Evolutionary conservation across 1,140 invertebrate genomes (phyloP).

Genomic region (Pectinophora gossypiella): DNA sequence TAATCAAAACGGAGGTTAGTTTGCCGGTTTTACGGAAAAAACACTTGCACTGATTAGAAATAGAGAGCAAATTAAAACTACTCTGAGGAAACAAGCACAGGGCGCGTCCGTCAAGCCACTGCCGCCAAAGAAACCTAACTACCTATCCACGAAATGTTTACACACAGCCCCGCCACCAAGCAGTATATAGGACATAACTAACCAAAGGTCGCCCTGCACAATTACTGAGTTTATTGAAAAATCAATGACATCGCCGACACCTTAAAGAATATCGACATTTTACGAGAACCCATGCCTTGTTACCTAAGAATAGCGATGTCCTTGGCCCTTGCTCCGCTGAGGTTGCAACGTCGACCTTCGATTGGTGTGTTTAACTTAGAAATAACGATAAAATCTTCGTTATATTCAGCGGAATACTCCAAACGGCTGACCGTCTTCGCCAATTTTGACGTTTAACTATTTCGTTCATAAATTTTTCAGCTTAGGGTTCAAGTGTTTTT

Average conservation of each 20-base stretch:
- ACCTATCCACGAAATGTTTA: not conserved
- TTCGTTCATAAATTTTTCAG: no score
- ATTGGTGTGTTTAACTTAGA: slow-evolving; percentile 21
- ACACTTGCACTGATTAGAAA: not conserved
- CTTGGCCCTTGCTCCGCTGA: slow-evolving; percentile 24
- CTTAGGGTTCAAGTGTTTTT: no score
- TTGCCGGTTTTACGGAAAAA: not conserved
- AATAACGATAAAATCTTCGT: slow-evolving; percentile 1
- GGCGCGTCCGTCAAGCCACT: not conserved
- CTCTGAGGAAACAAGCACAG: not conserved
- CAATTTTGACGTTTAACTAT: no score
- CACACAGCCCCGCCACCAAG: not conserved
- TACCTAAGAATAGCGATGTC: slow-evolving; percentile 10
- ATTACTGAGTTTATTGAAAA: slow-evolving; percentile 36
- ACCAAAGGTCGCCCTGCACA: slow-evolving; percentile 6
- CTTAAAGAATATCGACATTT: slow-evolving; percentile 6
- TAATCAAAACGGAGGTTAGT: not conserved
- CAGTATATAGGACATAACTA: slow-evolving; percentile 11
- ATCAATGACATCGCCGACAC: slow-evolving; percentile 30
- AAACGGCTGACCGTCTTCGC: no score
- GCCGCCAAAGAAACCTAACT: not conserved
- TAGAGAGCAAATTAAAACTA: not conserved
- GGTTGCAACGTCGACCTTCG: slow-evolving; percentile 9
- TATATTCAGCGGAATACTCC: no score
- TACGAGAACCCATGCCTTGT: slow-evolving; percentile 4